Evolutionary conservation across 2,113 vertebrate genomes (phyloP), one percentile per base, ranked within the genome.

Genomic region (Cyphomyrus plagiostoma): DNA sequence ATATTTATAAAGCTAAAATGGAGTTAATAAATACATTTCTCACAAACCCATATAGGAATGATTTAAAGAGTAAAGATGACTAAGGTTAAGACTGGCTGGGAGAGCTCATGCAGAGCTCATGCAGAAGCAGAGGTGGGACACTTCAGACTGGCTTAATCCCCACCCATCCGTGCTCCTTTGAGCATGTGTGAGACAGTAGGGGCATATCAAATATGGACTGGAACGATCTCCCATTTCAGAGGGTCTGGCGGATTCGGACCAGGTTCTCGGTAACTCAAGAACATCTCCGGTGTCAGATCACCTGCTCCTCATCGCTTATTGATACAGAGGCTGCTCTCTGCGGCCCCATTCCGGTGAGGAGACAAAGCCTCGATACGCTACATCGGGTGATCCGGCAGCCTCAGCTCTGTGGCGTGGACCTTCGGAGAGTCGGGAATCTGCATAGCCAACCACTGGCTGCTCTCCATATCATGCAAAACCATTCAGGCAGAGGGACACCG

Each of bases 241-340:
- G 35, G 49, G 19, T 50, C 77, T 45, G 52, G 30, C 3, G 21
- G 23, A 17, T 48, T 30, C 35, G 6, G 42, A n/a, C 35, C n/a
- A 23, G 50, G 50, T 52, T n/a, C 77, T 83, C 50, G 30, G 88
- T 83, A 83, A 89, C 50, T 23, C 23, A 35, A 83, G 77, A 85
- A 8, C 50, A 30, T 52, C 53, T 52, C 74, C 77, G 30, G 39
- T 56, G 62, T 89, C 89, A 26, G 80, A 42, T 89, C 50, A 56
- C 39, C 52, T 26, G 77, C 23, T 19, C 80, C 89, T 84, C 89
- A 89, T 62, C 4, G 21, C 80, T 58, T 84, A 84, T 89, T 89
- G 80, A 84, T 84, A 48, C 4, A 45, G 52, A 62, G 19, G 15
- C 15, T 56, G 26, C 50, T 56, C 10, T 42, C 19, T 13, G 35